Base-by-base conservation (phyloP, 2,797 vertebrate genomes). In the Percopsis omiscomaycus region DNA sequence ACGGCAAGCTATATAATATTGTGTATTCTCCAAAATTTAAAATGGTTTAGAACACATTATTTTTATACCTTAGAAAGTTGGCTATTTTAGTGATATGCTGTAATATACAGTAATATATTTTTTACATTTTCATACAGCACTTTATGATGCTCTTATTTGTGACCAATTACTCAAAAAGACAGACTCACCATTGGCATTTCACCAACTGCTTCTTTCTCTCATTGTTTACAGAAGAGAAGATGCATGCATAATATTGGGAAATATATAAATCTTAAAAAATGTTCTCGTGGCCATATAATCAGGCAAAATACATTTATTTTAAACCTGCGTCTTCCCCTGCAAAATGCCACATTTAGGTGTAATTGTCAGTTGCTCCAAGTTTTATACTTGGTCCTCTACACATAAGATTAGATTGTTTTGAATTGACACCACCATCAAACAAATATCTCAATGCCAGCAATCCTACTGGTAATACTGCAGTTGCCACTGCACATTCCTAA, bases 111-210 rank as follows among this genome's bases (percentile, higher is more conserved):
- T 37, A 63, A 52, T 52, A 68, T 49, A 62, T 68, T 58, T 70
- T 81, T 75, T 37, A 62, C 55, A 54, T 64, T 73, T 71, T 71
- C 75, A 56, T 61, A 74, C 73, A 83, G 85, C 83, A 88, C 81
- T 83, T 89, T 79, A 86, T 48, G 14, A 72, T 76, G 69, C 73
- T 89, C 75, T 81, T 76, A 66, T 79, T 77, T 79, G 69, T 81
- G 84, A 84, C 78, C 62, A 75, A 75, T 76, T 63, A 75, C 73
- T 78, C 69, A 66, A 44, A 28, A 1, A 47, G 65, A 65, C 56
- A 49, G 62, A 32, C 28, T 55, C 60, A 66, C 22, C 28, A 44
- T 54, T 50, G 46, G 16, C 29, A 51, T 42, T 54, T 51, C 55
- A 8, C 42, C 32, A 53, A 32, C 27, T 3, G 0, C 69, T 63